Conservation (phyloP, 2,113 vertebrate genomes). For the Ptyas mucosa region DNA sequence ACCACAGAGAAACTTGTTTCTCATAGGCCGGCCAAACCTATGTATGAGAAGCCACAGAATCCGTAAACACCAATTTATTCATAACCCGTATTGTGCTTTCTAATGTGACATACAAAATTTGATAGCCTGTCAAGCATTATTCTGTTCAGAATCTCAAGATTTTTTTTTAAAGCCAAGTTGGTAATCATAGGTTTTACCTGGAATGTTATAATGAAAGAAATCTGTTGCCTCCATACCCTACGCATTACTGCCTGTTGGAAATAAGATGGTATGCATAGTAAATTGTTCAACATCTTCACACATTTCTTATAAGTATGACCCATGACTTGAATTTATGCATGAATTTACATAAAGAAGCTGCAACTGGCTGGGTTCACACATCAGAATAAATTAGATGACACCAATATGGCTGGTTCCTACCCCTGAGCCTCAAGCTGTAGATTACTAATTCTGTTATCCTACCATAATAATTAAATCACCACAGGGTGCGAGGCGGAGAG, state of each 20-base stretch:
- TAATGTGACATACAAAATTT: not conserved
- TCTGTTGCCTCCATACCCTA: not conserved
- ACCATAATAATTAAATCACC: not conserved
- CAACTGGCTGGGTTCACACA: not conserved
- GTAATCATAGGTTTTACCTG: not conserved
- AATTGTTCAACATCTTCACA: not conserved
- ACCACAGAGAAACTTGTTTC: not conserved
- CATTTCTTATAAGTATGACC: not conserved
- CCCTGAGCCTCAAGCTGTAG: not conserved
- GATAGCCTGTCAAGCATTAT: not conserved
- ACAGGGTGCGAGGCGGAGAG: not conserved
- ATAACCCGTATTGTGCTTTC: not conserved
- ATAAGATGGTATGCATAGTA: not conserved
- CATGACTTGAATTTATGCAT: not conserved
- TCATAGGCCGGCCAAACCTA: not conserved
- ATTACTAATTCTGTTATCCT: not conserved
- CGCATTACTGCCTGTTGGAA: not conserved
- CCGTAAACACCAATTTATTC: not conserved
- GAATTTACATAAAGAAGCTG: not conserved
- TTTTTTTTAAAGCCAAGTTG: not conserved
- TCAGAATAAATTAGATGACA: not conserved
- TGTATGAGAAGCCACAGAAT: not conserved
- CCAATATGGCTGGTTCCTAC: not conserved
- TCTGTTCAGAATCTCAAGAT: not conserved
- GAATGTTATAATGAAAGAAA: not conserved